A percentile compares a stretch with the other conserved stretches of the same genome.
These are phyloP conservation scores for Listrodromus nycthemerus DNA, from an alignment of 2,888 invertebrate species.

Conservation along the genomic window DNA sequence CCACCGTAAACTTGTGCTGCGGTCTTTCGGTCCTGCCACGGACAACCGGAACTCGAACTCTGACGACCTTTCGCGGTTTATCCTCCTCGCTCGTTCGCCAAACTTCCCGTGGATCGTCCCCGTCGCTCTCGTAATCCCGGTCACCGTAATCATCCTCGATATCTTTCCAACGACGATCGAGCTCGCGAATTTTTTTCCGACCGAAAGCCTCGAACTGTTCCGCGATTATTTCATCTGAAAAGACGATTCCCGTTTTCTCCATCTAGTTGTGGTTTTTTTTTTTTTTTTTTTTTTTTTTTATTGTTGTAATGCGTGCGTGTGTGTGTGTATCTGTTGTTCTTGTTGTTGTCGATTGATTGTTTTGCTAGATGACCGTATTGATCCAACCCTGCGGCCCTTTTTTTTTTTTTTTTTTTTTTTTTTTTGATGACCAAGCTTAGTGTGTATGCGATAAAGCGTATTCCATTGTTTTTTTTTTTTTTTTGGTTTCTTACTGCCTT, in stretches of 20 bases:
- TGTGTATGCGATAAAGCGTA: slow-evolving; percentile 63
- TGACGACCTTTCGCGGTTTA: slow-evolving; percentile 79
- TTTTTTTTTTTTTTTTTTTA: slow-evolving; percentile 1
- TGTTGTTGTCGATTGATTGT: slow-evolving; percentile 49
- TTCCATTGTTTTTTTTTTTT: slow-evolving; percentile 52
- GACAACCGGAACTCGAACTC: slow-evolving; percentile 82
- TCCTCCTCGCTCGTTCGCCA: slow-evolving; percentile 57
- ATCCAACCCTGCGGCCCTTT: slow-evolving; percentile 53
- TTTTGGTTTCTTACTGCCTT: slow-evolving; percentile 47
- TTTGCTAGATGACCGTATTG: slow-evolving; percentile 56
- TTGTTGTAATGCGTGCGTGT: slow-evolving; percentile 6
- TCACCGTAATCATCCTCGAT: slow-evolving; percentile 56
- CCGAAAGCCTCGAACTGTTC: slow-evolving; percentile 68
- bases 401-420: no score
- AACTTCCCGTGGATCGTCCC: slow-evolving; percentile 30
- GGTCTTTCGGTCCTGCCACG: slow-evolving; percentile 75
- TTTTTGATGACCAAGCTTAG: slow-evolving; percentile 61
- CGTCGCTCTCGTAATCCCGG: slow-evolving; percentile 47
- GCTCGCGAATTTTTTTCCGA: slow-evolving; percentile 65
- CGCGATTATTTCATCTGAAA: slow-evolving; percentile 72
- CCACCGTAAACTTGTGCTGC: slow-evolving; percentile 81
- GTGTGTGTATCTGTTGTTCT: slow-evolving; percentile 49
- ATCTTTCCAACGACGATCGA: slow-evolving; percentile 50
- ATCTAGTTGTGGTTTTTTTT: slow-evolving; percentile 59
- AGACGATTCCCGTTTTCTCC: slow-evolving; percentile 68